These are phyloP conservation scores for Paedocypris micromegethes DNA, from an alignment of 2,797 vertebrate genomes.

Conservation along the genomic window DNA sequence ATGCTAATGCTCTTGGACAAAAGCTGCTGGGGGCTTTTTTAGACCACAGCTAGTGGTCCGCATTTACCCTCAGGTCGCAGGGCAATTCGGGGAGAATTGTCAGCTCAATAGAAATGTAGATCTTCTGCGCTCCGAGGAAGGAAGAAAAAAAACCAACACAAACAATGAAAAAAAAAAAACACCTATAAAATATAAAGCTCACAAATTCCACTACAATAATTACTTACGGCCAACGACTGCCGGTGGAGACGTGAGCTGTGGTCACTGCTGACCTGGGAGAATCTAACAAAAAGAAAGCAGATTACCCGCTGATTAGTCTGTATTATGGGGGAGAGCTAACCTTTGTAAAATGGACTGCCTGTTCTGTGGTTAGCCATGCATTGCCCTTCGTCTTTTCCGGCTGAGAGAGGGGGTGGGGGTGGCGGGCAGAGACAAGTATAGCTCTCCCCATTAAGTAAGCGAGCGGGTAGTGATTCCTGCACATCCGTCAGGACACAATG, in stretches of 20 bases:
- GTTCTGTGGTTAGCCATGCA: conserved; percentile 54
- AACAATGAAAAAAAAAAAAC: neutral
- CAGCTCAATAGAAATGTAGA: conserved; percentile 41
- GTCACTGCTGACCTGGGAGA: conserved; percentile 54
- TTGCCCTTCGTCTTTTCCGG: conserved; percentile 49
- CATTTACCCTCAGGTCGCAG: conserved; percentile 44
- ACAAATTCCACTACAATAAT: neutral
- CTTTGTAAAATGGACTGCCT: conserved; percentile 62
- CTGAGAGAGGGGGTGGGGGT: conserved; percentile 19
- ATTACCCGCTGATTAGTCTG: conserved; percentile 66
- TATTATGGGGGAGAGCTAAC: conserved; percentile 62
- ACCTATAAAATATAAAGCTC: conserved; percentile 32
- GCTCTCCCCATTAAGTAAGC: conserved; percentile 70
- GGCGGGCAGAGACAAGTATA: conserved; percentile 50
- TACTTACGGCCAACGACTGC: too few species aligned
- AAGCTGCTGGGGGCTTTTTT: conserved; percentile 41
- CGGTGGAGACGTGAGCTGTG: conserved; percentile 48
- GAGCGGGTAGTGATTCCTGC: conserved; percentile 64
- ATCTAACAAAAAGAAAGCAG: conserved; percentile 57
- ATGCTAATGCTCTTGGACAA: conserved; percentile 43
- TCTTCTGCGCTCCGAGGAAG: conserved; percentile 15
- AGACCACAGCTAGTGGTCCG: conserved; percentile 39
- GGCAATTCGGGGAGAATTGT: conserved; percentile 33
- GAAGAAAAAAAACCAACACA: neutral
- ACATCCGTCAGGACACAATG: conserved; percentile 62